Evolutionary conservation across 1,140 invertebrate genomes (phyloP).

Genomic region (Samia ricini): DNA sequence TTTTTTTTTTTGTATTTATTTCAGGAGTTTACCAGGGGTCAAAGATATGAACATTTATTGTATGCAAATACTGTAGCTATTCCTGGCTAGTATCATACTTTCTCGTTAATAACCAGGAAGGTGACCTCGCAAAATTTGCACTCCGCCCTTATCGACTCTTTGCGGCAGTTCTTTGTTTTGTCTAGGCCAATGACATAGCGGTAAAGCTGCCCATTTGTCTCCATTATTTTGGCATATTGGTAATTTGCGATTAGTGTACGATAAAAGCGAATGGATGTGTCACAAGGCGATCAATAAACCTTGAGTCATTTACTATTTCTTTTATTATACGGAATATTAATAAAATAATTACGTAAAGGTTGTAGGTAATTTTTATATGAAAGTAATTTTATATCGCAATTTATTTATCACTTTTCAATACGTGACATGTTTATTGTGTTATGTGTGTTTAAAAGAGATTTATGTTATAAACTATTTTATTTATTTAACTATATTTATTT

Average conservation of each 20-base stretch:
- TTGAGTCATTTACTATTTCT: neutral
- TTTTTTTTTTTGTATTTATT: neutral
- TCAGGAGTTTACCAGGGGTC: neutral
- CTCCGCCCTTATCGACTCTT: conserved; percentile 22
- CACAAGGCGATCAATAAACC: too few relatives aligned
- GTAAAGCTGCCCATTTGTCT: neutral
- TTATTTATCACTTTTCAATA: too few relatives aligned
- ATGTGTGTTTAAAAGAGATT: too few relatives aligned
- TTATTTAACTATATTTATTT: too few relatives aligned
- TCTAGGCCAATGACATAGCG: conserved; percentile 5
- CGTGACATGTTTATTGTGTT: too few relatives aligned
- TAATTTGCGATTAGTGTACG: neutral
- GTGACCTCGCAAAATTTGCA: conserved; percentile 13
- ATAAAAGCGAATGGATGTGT: neutral
- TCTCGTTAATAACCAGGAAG: neutral
- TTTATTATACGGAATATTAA: too few relatives aligned
- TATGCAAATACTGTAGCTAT: conserved; percentile 1
- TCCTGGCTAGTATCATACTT: neutral
- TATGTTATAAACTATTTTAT: too few relatives aligned
- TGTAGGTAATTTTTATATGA: too few relatives aligned
- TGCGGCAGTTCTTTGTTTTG: neutral
- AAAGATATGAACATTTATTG: neutral
- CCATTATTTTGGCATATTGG: neutral
- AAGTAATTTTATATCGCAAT: too few relatives aligned
- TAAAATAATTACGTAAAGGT: too few relatives aligned